phyloP scores from a whole-genome alignment of 2,797 vertebrate genomes.

The Alauda arvensis region DNA sequence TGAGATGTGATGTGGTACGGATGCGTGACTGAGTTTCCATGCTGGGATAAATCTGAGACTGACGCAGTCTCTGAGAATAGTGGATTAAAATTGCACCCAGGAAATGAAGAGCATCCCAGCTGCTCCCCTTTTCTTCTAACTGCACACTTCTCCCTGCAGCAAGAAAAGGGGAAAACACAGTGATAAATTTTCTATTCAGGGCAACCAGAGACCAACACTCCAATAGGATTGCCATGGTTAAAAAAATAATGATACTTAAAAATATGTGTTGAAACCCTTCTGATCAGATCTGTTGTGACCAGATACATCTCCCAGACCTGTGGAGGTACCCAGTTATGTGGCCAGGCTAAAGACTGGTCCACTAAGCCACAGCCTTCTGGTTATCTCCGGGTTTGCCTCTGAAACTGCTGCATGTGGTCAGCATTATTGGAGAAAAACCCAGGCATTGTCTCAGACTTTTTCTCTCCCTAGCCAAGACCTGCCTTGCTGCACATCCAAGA shows the following conservation, averaged over 20 bases:
- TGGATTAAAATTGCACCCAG: neutral
- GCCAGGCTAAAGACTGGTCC: neutral
- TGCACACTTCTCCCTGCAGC: neutral
- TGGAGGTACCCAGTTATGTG: neutral
- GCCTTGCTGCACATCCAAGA: neutral
- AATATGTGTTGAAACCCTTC: neutral
- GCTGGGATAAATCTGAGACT: neutral
- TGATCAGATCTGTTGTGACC: neutral
- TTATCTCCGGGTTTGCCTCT: neutral
- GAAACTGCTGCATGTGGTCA: neutral
- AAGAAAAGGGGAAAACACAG: neutral
- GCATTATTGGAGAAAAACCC: neutral
- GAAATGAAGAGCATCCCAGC: neutral
- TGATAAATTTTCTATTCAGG: neutral
- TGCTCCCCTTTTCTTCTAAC: neutral
- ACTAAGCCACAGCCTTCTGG: neutral
- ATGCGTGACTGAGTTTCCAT: neutral
- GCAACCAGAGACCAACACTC: neutral
- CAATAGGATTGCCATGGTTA: neutral
- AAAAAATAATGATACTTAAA: neutral
- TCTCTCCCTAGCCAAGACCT: neutral
- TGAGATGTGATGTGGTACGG: neutral
- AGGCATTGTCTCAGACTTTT: neutral
- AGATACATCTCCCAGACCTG: neutral
- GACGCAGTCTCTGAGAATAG: neutral